A percentile compares a stretch with the other conserved stretches of the same genome.
Conservation (phyloP, 1,140 invertebrate species). For the Coelopa frigida region DNA sequence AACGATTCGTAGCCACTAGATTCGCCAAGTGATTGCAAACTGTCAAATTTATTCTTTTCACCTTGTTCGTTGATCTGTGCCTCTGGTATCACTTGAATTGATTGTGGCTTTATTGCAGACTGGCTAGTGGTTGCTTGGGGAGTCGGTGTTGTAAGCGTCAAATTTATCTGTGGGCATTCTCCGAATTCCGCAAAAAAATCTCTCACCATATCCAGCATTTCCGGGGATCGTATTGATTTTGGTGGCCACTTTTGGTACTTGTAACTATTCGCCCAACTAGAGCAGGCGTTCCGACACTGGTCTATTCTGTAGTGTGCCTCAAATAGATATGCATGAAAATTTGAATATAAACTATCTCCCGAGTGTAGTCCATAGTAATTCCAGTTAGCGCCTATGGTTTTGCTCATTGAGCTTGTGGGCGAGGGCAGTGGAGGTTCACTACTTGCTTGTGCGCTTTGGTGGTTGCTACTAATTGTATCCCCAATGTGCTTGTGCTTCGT, state of each 20-base stretch:
- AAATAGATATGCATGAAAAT: conserved; percentile 74
- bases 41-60: conserved; percentile 48
- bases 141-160: neutral
- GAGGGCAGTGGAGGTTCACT: conserved; percentile 18
- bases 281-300: conserved; percentile 63
- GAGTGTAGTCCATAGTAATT: conserved; percentile 49
- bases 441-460: conserved; percentile 7
- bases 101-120: neutral
- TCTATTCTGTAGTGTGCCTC: conserved; percentile 72
- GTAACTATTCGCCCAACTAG: conserved; percentile 57
- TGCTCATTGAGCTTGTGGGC: conserved; percentile 37
- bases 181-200: conserved; percentile 40
- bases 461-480: conserved; percentile 9
- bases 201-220: conserved; percentile 36
- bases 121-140: neutral
- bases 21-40: conserved; percentile 65
- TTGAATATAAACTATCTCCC: conserved; percentile 59
- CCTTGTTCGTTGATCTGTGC: conserved; percentile 3
- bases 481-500: conserved; percentile 31
- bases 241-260: conserved; percentile 40
- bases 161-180: neutral
- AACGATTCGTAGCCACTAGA: conserved; percentile 82
- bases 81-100: neutral
- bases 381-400: conserved; percentile 45
- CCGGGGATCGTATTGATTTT: conserved; percentile 20